Evolutionary conservation across 2,797 vertebrate genomes (phyloP).

Genomic region (Enteromius mattozi): DNA sequence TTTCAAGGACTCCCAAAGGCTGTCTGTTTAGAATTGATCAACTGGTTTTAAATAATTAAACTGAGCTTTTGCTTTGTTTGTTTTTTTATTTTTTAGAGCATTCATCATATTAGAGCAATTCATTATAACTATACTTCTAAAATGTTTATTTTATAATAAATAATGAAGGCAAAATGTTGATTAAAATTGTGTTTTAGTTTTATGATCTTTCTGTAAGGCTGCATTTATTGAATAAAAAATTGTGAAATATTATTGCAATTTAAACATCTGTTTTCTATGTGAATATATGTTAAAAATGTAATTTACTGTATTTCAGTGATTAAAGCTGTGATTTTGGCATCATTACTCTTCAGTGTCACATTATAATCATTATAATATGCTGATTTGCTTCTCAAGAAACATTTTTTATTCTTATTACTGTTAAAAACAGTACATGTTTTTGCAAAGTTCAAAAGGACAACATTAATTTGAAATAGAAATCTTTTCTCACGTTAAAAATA

Average conservation of each 20-base stretch:
- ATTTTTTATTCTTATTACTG: background rate
- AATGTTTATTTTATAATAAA: background rate
- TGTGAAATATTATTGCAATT: background rate
- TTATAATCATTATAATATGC: background rate
- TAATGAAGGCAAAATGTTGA: background rate
- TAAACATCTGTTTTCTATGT: background rate
- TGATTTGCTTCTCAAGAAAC: background rate
- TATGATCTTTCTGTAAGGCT: background rate
- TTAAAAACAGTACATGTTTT: background rate
- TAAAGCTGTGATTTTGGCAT: background rate
- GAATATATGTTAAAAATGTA: background rate
- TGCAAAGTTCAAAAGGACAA: background rate
- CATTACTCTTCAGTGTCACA: background rate
- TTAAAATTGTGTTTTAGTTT: background rate
- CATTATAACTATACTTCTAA: background rate
- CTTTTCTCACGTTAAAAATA: background rate
- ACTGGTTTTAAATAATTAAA: background rate
- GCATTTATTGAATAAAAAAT: background rate
- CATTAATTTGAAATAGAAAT: background rate
- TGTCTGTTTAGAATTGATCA: background rate
- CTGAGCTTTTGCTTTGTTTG: background rate
- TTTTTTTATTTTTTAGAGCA: background rate
- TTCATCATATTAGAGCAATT: background rate
- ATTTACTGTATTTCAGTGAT: background rate
- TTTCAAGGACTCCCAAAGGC: background rate